phyloP scores from a whole-genome alignment of 92 coral and sea anemone species.

The Phenganax stokvisi region DNA sequence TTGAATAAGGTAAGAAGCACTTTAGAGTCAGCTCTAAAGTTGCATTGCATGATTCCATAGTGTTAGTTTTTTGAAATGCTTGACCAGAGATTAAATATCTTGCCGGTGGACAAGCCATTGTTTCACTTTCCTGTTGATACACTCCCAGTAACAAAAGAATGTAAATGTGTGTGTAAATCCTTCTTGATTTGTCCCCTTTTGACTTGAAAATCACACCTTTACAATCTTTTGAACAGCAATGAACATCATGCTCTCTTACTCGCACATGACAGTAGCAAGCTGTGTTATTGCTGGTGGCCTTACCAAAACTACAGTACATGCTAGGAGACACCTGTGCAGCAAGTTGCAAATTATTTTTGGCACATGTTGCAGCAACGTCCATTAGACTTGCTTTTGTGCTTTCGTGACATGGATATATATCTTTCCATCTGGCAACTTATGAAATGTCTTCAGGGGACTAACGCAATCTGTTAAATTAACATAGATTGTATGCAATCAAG shows the following conservation, averaged over 20 bases:
- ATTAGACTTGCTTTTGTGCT: constrained; percentile 1
- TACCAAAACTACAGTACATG: constrained; percentile 42
- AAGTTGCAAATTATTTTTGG: constrained; percentile 15
- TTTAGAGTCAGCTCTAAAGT: no score
- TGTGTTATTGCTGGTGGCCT: constrained; percentile 22
- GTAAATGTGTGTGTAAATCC: neutral
- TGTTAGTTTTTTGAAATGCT: no score
- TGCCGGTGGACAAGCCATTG: no score
- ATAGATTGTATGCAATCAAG: no score
- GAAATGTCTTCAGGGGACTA: constrained; percentile 1
- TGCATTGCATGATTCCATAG: no score
- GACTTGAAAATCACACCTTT: neutral
- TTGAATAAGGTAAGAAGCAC: no score
- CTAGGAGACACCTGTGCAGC: constrained; percentile 38
- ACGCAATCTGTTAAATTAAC: neutral
- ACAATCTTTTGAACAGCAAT: constrained; percentile 42
- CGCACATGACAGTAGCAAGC: constrained; percentile 45
- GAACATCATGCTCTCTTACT: neutral
- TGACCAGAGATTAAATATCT: no score
- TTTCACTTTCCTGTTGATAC: no score
- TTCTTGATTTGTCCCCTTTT: neutral
- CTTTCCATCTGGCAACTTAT: neutral
- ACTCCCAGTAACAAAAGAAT: neutral
- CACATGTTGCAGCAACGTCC: neutral
- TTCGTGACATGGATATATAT: constrained; percentile 30